Conservation (phyloP, 2,797 vertebrate species). For the Bradypodion ventrale region DNA sequence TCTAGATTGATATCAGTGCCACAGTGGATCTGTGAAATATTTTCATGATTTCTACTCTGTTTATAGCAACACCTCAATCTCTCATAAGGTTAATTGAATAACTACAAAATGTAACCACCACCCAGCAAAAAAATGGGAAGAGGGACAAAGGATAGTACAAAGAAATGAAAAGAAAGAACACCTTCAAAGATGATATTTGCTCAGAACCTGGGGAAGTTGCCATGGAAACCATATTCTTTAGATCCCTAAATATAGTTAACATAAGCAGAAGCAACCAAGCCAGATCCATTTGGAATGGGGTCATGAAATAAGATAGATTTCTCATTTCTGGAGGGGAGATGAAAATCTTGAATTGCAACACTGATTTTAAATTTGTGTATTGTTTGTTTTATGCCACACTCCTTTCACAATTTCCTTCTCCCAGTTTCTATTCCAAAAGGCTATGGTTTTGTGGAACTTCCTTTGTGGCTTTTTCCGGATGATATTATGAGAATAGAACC, state of each 20-base stretch:
- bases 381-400: neutral
- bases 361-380: neutral
- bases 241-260: slow-evolving; percentile 63
- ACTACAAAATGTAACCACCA: slow-evolving; percentile 55
- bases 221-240: slow-evolving; percentile 70
- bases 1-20: slow-evolving; percentile 17
- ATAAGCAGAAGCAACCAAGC: slow-evolving; percentile 61
- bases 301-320: slow-evolving; percentile 56
- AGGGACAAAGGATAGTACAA: slow-evolving; percentile 1
- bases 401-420: neutral
- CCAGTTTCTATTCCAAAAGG: slow-evolving; percentile 12
- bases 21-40: slow-evolving; percentile 54
- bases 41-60: slow-evolving; percentile 66
- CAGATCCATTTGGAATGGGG: slow-evolving; percentile 53
- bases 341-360: neutral
- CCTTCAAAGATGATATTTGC: slow-evolving; percentile 70
- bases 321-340: slow-evolving; percentile 25
- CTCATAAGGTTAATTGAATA: slow-evolving; percentile 66
- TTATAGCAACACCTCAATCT: slow-evolving; percentile 64
- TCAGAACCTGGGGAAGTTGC: slow-evolving; percentile 65
- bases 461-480: neutral
- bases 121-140: neutral
- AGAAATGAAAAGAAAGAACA: slow-evolving; percentile 47
- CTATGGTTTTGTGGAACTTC: slow-evolving; percentile 20
- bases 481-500: neutral